Base-by-base conservation (phyloP, 2,888 invertebrate species). In the Rhagium mordax region DNA sequence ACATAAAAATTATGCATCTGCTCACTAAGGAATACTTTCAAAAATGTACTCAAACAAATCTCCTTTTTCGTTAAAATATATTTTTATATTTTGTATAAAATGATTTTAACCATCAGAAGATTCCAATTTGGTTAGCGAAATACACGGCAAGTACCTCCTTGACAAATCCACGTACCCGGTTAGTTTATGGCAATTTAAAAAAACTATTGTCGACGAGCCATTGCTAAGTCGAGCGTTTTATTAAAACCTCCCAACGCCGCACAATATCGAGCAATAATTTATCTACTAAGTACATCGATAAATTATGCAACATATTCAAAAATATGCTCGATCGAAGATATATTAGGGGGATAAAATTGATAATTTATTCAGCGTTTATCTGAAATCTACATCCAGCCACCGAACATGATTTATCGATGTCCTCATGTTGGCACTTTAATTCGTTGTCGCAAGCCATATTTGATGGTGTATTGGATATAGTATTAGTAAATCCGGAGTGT, bases 281-380 rank as follows among this genome's bases (percentile, higher is more conserved):
- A 67, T 15, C 67, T 48, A n/a, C 13, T 55, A 67, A 67, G 57
- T 57, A 47, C 57, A 57, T 5, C 41, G 13, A 67, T 67, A 67
- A 67, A 67, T 67, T 57, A 47, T 67, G 57, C 67, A 41, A 67
- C 57, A 57, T 57, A 57, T 67, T 57, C 55, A 57, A 57, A 53
- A 67, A 67, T 67, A 47, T 67, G 67, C 67, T 57, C 57, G 57
- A 67, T 67, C 57, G 67, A 21, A 57, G 41, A 67, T 47, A 57
- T 47, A 67, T 57, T 47, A 41, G 55, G 66, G 55, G 67, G 67
- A 67, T 67, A 57, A 67, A 67, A 67, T 67, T 67, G 67, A 67
- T 67, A 67, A 67, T 67, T 67, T 67, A 67, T 67, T 67, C 67
- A 47, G 67, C 67, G 67, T 57, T 67, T 67, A 67, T 67, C 67